Evolutionary conservation across 1,140 invertebrate species (phyloP), one percentile per base, ranked within the genome.

Genomic region (Drosophila ficusphila): DNA sequence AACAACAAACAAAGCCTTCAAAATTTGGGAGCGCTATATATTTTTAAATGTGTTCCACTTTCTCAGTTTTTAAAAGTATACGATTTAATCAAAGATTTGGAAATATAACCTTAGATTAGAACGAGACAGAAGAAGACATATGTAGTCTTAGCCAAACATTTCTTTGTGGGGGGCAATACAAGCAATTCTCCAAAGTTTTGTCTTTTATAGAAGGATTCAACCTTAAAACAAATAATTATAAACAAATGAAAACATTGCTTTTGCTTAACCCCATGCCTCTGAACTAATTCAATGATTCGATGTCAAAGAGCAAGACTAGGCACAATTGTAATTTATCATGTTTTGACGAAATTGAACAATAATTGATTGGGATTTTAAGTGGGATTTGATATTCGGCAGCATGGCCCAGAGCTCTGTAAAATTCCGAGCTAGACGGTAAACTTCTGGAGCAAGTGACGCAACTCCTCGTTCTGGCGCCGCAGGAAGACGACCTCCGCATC

Each of bases 381-480:
- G 27, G 27, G 19, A 8, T 11, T 16, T 4, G 14, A 8, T 3
- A 16, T 21, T n/a, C n/a, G n/a, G 36, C 16, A 11, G 16, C 3
- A n/a, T 9, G 12, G 23, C 2, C 3, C 2, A 5, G 2, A 9
- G 2, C 11, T 41, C 18, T 16, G 11, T 39, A 7, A 18, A 11
- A 27, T 14, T 6, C 1, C 5, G n/a, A 23, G 7, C 27, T 52
- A 90, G 6, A 79, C 79, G 25, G 72, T 78, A 4, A 89, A 90
- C 67, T 89, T 89, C 31, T 90, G 81, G 12, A 94, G 76, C 14
- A 94, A 85, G 65, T 92, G 91, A 44, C 92, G 90, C 19, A 94
- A 74, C 71, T 94, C 93, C 3, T 79, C 57, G 81, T 94, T 94
- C 79, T 94, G 93, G 57, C 81, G 91, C n/a, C 91, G 91, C 12